Percentiles rank a stretch among this genome's conserved stretches.
These are phyloP conservation scores for Trididemnum nubilum DNA, from an alignment of 23 tunicate species.

Conservation along the genomic window DNA sequence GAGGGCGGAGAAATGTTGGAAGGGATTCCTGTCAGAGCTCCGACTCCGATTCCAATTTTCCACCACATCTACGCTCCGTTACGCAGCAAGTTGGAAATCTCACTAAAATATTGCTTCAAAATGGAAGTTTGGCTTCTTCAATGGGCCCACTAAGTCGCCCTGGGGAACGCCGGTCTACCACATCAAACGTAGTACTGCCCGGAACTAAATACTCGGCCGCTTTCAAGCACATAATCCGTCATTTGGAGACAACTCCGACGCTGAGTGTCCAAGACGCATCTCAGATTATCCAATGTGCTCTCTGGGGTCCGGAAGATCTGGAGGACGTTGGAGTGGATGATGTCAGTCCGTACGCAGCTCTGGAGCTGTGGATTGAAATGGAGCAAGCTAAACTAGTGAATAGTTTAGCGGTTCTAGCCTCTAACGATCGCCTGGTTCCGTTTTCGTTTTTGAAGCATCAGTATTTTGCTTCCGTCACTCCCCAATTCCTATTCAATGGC, in stretches of 20 bases:
- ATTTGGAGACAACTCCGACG: conserved; percentile 39
- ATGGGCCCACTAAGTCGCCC: background rate
- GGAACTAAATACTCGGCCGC: conserved; percentile 66
- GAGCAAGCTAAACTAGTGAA: conserved; percentile 91
- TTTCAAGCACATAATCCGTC: conserved; percentile 52
- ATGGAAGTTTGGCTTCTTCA: conserved; percentile 16
- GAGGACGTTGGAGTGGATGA: conserved; percentile 69
- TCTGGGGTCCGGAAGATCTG: conserved; percentile 88
- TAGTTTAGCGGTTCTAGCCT: conserved; percentile 68
- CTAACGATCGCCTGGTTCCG: conserved; percentile 52
- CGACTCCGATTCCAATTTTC: conserved; percentile 45
- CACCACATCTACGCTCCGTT: conserved; percentile 12
- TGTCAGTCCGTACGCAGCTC: conserved; percentile 55
- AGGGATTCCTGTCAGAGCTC: conserved; percentile 47
- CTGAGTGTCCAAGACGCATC: conserved; percentile 49
- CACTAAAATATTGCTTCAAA: conserved; percentile 44
- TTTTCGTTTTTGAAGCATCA: conserved; percentile 63
- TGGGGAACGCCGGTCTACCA: conserved; percentile 38
- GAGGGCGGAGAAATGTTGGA: conserved; percentile 13
- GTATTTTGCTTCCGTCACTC: conserved; percentile 59
- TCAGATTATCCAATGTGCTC: conserved; percentile 76
- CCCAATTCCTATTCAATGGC: conserved; percentile 55
- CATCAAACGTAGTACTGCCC: conserved; percentile 48
- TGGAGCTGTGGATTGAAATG: conserved; percentile 88
- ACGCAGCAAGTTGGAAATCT: conserved; percentile 54